A percentile compares a stretch with the other conserved stretches of the same genome.
These are phyloP conservation scores for Oreochromis mossambicus DNA, from an alignment of 2,797 vertebrate genomes.

Conservation along the genomic window DNA sequence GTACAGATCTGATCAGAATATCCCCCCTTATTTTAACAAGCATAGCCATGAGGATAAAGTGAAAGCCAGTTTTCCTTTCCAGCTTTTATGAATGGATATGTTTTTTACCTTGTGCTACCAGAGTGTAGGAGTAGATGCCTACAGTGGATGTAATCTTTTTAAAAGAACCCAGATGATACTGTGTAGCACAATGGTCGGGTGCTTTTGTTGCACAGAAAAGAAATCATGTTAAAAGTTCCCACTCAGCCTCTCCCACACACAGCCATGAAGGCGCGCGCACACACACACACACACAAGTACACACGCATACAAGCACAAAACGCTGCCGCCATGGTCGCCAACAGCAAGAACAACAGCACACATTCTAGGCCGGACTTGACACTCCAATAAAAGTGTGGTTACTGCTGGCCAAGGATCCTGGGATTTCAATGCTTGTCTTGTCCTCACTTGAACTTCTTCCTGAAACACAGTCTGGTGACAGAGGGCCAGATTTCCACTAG, in stretches of 20 bases:
- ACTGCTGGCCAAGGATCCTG: slow-evolving; percentile 68
- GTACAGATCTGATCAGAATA: background rate
- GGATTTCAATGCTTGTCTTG: slow-evolving; percentile 63
- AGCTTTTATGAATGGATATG: slow-evolving; percentile 45
- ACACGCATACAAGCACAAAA: slow-evolving; percentile 12
- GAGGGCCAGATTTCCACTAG: slow-evolving; percentile 64
- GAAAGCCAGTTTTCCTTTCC: slow-evolving; percentile 1
- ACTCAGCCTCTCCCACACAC: slow-evolving; percentile 33
- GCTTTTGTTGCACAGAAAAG: slow-evolving; percentile 46
- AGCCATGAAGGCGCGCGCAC: background rate
- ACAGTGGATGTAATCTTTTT: slow-evolving; percentile 24
- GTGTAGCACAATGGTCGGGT: slow-evolving; percentile 30
- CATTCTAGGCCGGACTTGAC: slow-evolving; percentile 63
- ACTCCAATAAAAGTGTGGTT: slow-evolving; percentile 76
- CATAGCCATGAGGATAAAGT: background rate
- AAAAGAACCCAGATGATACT: slow-evolving; percentile 11
- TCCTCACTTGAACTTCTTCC: slow-evolving; percentile 77
- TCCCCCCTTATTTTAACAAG: background rate
- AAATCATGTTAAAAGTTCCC: slow-evolving; percentile 44
- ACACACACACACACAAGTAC: slow-evolving; percentile 3
- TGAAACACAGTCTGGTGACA: slow-evolving; percentile 64
- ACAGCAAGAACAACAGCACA: slow-evolving; percentile 46
- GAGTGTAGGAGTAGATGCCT: slow-evolving; percentile 23
- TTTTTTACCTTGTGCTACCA: slow-evolving; percentile 6
- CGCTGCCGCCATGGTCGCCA: background rate